Conservation (phyloP, 2,113 vertebrate genomes). For the Macroglossus sobrinus region DNA sequence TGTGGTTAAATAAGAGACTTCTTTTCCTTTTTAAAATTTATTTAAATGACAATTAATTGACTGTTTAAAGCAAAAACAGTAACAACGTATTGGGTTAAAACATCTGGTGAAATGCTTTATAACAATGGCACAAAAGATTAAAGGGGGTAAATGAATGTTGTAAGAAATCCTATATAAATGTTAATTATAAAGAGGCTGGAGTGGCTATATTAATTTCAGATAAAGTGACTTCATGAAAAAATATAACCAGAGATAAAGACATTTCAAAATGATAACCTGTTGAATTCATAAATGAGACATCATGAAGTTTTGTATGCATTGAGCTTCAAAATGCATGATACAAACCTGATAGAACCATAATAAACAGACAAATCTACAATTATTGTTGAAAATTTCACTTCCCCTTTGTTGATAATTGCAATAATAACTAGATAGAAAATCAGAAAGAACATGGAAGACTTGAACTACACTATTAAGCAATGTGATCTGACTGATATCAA, state of each 20-base stretch:
- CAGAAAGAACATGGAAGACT: background rate
- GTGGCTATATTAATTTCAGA: background rate
- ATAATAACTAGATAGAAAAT: background rate
- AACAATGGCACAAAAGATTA: background rate
- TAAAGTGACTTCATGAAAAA: background rate
- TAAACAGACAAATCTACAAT: background rate
- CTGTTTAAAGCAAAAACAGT: background rate
- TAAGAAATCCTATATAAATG: background rate
- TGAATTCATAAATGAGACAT: background rate
- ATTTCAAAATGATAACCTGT: background rate
- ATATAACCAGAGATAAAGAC: background rate
- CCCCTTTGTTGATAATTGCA: background rate
- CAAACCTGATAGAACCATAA: background rate
- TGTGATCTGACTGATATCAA: background rate
- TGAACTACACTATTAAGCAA: background rate
- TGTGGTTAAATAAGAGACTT: background rate
- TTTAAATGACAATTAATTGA: background rate
- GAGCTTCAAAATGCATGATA: background rate
- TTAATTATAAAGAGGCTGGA: background rate
- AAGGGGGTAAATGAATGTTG: background rate
- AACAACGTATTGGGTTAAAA: background rate
- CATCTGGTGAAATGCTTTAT: background rate
- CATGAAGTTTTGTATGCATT: background rate
- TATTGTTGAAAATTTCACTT: background rate
- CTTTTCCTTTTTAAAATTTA: background rate